These are phyloP conservation scores for Drosophila putrida DNA, from an alignment of 2,888 invertebrate genomes.

Conservation along the genomic window DNA sequence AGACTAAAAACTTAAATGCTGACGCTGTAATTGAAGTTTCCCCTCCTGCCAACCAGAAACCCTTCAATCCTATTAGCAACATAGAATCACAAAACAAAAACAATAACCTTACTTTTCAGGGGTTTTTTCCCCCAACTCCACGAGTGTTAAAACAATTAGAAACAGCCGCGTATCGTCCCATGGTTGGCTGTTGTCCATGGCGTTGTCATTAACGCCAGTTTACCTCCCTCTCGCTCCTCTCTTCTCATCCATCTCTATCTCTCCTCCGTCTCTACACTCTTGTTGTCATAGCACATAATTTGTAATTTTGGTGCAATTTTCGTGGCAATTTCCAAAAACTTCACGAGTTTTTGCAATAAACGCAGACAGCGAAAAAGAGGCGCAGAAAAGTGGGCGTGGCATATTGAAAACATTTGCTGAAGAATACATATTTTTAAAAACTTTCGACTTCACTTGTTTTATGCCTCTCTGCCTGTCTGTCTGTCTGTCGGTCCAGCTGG, in stretches of 20 bases:
- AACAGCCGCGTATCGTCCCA: constrained; percentile 70
- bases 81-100: constrained; percentile 40
- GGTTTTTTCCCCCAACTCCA: not conserved
- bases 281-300: constrained; percentile 44
- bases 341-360: constrained; percentile 53
- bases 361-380: constrained; percentile 18
- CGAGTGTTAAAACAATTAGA: constrained; percentile 74
- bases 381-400: constrained; percentile 31
- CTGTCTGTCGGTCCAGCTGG: constrained; percentile 18
- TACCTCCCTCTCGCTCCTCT: not conserved
- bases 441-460: constrained; percentile 21
- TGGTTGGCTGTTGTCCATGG: constrained; percentile 22
- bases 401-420: constrained; percentile 63
- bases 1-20: constrained; percentile 50
- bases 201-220: constrained; percentile 64
- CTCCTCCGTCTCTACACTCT: not conserved
- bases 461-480: constrained; percentile 6
- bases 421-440: constrained; percentile 25
- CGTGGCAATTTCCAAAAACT: constrained; percentile 54
- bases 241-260: not conserved
- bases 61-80: constrained; percentile 36
- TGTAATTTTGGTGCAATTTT: constrained; percentile 67
- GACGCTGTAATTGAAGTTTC: constrained; percentile 19
- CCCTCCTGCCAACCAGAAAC: not conserved
- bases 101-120: constrained; percentile 30